Conservation (phyloP, 23 tunicate genomes). For the Ciona savignyi region DNA sequence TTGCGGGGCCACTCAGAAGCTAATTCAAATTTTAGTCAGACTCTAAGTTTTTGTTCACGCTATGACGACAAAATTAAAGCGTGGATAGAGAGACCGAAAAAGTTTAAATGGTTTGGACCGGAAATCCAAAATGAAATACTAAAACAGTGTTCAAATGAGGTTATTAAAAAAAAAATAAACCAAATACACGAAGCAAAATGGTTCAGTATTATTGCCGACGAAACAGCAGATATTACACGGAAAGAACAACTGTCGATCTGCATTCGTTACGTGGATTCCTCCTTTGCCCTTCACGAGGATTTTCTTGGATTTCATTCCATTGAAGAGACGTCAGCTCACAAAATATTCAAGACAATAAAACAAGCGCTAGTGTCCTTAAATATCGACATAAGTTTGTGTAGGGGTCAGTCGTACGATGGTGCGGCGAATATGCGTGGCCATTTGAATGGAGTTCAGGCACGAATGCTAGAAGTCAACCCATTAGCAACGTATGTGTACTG, state of each 20-base stretch:
- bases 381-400: neutral
- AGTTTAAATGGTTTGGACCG: slow-evolving; percentile 7
- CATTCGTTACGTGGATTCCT: slow-evolving; percentile 1
- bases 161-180: neutral
- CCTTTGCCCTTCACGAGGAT: slow-evolving; percentile 1
- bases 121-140: slow-evolving; percentile 12
- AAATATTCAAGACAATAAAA: neutral
- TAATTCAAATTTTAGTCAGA: neutral
- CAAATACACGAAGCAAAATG: neutral
- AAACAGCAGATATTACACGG: slow-evolving; percentile 2
- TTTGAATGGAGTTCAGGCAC: neutral
- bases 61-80: neutral
- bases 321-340: neutral
- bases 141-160: neutral
- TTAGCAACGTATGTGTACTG: slow-evolving; percentile 13
- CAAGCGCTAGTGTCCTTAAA: neutral
- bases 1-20: slow-evolving; percentile 4
- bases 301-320: slow-evolving; percentile 3
- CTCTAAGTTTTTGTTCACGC: neutral
- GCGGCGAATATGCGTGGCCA: slow-evolving; percentile 14
- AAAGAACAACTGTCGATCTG: slow-evolving; percentile 12
- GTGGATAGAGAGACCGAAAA: neutral
- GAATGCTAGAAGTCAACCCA: neutral
- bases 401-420: slow-evolving; percentile 11
- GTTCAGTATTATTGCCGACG: slow-evolving; percentile 11